Base-by-base conservation (phyloP, 2,113 vertebrate genomes). In the Corythoichthys intestinalis region DNA sequence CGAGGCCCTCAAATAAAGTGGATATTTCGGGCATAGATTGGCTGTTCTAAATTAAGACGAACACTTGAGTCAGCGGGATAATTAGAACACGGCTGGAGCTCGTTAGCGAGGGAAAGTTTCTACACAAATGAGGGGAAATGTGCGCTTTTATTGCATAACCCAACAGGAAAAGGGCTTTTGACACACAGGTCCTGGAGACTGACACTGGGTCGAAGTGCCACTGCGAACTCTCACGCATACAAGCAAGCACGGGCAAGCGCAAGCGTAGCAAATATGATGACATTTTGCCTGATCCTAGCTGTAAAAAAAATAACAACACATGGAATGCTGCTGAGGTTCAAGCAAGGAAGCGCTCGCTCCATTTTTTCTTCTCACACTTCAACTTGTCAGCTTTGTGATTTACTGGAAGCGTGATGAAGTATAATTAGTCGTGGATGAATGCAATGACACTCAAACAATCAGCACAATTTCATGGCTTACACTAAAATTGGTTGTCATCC, bases 221-320 rank as follows among this genome's bases (percentile, higher is more conserved):
- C 39, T 6, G 14, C 2, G 58, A 41, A 72, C 79, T 75, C 66
- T 76, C n/a, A 61, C 81, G 73, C 67, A 67, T 61, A 41, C 48
- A 44, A 82, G 82, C 89, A 81, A 77, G 88, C 77, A 79, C 66
- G 66, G 86, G 83, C 88, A 91, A 73, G 84, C 68, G 83, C 87
- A 89, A 73, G 82, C 73, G 70, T 66, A 72, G 69, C 81, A 85
- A 79, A 81, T 77, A 82, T 82, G 69, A 64, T 20, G 69, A 70
- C 47, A 62, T 74, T 76, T 74, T 46, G 64, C 4, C 14, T 70
- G 38, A 49, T 52, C 37, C 53, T 72, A 69, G n/a, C 28, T 28
- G 2, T 11, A 9, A 47, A 60, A 38, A 39, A 39, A 56, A 56
- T 28, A 54, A 20, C 7, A 28, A 28, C 11, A 52, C 1, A 7